Conservation (phyloP, 2,113 vertebrate species). For the Nothobranchius furzeri region DNA sequence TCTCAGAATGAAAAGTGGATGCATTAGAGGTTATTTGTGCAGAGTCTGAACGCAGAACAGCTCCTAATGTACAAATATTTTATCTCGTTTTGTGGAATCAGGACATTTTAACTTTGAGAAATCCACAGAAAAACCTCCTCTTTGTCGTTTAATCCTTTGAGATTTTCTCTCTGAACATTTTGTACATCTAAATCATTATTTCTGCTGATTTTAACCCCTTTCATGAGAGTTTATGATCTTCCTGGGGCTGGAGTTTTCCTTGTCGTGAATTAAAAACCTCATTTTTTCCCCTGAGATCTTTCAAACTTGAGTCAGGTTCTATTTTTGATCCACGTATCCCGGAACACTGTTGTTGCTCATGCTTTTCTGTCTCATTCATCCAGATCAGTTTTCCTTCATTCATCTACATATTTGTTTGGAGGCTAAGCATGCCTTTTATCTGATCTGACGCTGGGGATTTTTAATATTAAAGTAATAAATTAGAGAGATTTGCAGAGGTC, state of each 20-base stretch:
- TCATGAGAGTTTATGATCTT: too few species aligned
- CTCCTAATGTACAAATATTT: slow-evolving; percentile 26
- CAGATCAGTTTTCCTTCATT: slow-evolving; percentile 40
- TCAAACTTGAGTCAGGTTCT: not conserved
- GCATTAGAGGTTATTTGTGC: slow-evolving; percentile 17
- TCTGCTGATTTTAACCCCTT: too few species aligned
- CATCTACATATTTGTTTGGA: slow-evolving; percentile 34
- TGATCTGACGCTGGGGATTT: slow-evolving; percentile 33
- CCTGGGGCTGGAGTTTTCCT: too few species aligned
- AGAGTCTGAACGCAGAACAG: slow-evolving; percentile 18
- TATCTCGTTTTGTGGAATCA: slow-evolving; percentile 4
- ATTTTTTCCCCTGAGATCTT: too few species aligned
- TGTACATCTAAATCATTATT: too few species aligned
- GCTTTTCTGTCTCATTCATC: slow-evolving; percentile 27
- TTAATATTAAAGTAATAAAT: slow-evolving; percentile 45
- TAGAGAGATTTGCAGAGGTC: slow-evolving; percentile 10
- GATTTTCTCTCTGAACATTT: not conserved
- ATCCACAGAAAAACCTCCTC: not conserved
- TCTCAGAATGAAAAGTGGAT: slow-evolving; percentile 4
- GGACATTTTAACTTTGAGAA: slow-evolving; percentile 11
- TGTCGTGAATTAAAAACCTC: too few species aligned
- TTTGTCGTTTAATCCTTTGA: too few species aligned
- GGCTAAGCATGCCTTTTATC: slow-evolving; percentile 35
- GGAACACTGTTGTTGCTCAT: too few species aligned
- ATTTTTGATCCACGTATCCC: not conserved